These are phyloP conservation scores for Eupithecia abbreviata DNA, from an alignment of 2,888 invertebrate species.

Conservation along the genomic window DNA sequence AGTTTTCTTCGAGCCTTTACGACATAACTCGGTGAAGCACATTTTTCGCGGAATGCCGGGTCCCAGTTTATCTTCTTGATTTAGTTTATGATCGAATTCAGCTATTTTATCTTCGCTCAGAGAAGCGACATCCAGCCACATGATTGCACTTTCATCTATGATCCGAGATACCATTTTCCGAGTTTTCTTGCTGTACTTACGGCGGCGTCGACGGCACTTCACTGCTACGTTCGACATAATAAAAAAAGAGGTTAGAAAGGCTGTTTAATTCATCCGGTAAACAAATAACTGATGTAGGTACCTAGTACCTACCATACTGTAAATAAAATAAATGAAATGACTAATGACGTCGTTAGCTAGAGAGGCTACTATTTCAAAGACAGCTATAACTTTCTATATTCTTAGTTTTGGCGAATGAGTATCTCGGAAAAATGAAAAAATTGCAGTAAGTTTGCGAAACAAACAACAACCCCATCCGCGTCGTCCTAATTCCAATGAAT, in stretches of 20 bases:
- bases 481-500: not conserved
- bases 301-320: not conserved
- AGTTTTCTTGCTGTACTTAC: not conserved
- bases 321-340: not conserved
- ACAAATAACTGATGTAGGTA: not conserved
- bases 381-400: too few relatives aligned
- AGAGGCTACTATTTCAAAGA: not conserved
- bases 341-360: not conserved
- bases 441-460: not conserved
- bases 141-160: not conserved
- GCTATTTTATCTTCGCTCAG: conserved; percentile 15
- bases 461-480: not conserved
- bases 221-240: not conserved
- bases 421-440: too few relatives aligned
- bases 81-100: conserved; percentile 12
- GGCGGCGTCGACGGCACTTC: not conserved
- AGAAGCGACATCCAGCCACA: conserved; percentile 9
- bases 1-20: conserved; percentile 3
- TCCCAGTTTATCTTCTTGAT: conserved; percentile 20
- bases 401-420: too few relatives aligned
- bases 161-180: not conserved
- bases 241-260: conserved; percentile 5
- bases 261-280: not conserved
- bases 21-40: conserved; percentile 6
- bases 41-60: conserved; percentile 2